phyloP scores from a whole-genome alignment of 2,113 vertebrate genomes.

The Anas platyrhynchos region DNA sequence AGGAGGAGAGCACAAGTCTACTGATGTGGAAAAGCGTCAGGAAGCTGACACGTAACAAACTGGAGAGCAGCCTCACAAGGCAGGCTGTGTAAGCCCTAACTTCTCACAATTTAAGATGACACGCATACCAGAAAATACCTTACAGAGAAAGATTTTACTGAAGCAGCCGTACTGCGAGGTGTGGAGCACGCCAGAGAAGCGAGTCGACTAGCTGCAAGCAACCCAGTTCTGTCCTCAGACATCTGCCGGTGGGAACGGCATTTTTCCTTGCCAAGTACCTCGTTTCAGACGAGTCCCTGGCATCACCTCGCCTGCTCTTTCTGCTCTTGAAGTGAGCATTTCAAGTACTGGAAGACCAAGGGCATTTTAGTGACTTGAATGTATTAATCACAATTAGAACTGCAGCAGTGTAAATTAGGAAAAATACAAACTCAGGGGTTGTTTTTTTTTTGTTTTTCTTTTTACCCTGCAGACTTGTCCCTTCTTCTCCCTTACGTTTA shows the following conservation, averaged over 20 bases:
- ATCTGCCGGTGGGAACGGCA: rapidly evolving
- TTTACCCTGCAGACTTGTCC: too few species aligned
- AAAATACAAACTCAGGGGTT: background rate
- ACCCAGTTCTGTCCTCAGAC: background rate
- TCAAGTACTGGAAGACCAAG: background rate
- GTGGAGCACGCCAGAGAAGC: background rate
- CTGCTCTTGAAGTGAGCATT: background rate
- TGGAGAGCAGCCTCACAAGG: background rate
- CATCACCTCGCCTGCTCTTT: background rate
- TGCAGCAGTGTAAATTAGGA: background rate
- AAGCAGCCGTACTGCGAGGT: rapidly evolving
- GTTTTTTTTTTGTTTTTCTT: too few species aligned
- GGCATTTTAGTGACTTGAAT: background rate
- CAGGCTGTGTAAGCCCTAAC: background rate
- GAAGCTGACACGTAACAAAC: rapidly evolving
- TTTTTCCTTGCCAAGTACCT: background rate
- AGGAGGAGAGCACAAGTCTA: background rate
- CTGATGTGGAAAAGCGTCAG: rapidly evolving
- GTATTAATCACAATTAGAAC: background rate
- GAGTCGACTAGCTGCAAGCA: background rate
- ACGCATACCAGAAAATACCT: background rate
- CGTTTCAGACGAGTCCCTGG: background rate
- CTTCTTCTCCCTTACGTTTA: background rate
- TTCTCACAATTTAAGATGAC: rapidly evolving
- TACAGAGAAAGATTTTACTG: rapidly evolving